These are phyloP conservation scores for Chesias legatella DNA, from an alignment of 2,888 invertebrate species.

Conservation along the genomic window DNA sequence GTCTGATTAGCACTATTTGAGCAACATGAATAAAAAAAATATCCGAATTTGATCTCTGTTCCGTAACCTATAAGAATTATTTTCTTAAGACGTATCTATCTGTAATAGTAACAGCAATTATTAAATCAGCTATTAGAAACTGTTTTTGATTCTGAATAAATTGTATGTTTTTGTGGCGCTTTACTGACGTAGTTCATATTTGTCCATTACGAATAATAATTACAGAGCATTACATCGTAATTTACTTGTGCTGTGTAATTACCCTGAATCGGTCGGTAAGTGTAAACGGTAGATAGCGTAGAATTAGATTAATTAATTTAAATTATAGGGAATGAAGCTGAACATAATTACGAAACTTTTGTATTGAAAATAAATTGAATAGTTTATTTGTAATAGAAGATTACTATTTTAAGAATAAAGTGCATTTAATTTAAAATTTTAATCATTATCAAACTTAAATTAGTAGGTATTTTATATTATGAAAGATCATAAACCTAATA, in stretches of 20 bases:
- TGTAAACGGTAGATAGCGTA: neutral
- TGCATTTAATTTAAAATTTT: no score
- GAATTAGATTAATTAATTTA: neutral
- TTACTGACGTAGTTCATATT: neutral
- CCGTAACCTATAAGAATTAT: neutral
- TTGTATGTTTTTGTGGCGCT: slow-evolving; percentile 1
- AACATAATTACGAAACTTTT: no score
- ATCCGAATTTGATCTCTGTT: slow-evolving; percentile 2
- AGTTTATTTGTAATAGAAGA: no score
- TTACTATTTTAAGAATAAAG: no score
- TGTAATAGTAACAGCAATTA: neutral
- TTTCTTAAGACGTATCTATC: neutral
- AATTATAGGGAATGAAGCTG: neutral
- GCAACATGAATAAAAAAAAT: neutral
- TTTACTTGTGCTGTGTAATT: neutral
- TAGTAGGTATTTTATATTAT: no score
- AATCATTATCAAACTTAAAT: no score
- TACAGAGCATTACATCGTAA: neutral
- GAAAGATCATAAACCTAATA: no score
- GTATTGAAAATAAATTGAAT: no score
- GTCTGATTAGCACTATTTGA: neutral
- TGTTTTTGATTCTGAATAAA: slow-evolving; percentile 8
- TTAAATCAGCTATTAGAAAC: neutral
- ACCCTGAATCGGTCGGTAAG: neutral
- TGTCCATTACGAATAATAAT: neutral